phyloP scores from a whole-genome alignment of 1,140 invertebrate genomes.

The Heliconius hermathena region DNA sequence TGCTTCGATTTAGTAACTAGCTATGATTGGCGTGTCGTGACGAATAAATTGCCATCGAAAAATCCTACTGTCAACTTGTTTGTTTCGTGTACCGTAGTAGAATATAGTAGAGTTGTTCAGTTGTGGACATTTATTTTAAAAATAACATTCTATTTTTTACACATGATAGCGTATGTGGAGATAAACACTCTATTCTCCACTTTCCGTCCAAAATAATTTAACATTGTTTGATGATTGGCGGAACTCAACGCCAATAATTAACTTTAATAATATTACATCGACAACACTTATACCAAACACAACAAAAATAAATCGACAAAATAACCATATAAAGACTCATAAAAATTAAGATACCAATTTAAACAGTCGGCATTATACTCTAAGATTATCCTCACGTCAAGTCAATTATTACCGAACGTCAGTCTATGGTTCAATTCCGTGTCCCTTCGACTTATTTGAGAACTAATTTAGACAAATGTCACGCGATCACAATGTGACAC shows the following conservation, averaged over 20 bases:
- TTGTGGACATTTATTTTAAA: not conserved
- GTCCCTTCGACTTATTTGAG: conserved; percentile 51
- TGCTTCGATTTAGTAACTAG: conserved; percentile 20
- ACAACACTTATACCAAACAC: too few species aligned
- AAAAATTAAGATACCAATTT: not conserved
- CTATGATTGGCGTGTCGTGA: conserved; percentile 46
- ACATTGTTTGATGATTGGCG: too few species aligned
- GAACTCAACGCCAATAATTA: too few species aligned
- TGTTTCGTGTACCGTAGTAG: conserved; percentile 17
- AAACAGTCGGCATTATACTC: not conserved
- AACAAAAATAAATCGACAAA: not conserved
- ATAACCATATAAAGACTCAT: not conserved
- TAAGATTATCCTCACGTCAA: conserved; percentile 44
- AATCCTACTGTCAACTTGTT: conserved; percentile 34
- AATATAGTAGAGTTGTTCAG: not conserved
- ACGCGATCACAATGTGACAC: conserved; percentile 44
- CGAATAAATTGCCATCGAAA: conserved; percentile 51
- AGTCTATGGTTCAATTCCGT: conserved; percentile 46
- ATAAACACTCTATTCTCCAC: too few species aligned
- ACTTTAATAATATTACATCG: too few species aligned
- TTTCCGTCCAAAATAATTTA: too few species aligned
- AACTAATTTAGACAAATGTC: conserved; percentile 53
- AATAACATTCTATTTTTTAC: too few species aligned
- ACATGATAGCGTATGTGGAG: too few species aligned
- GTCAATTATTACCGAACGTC: conserved; percentile 45